phyloP scores from a whole-genome alignment of 2,113 vertebrate species.

The Colistium nudipinnis region DNA sequence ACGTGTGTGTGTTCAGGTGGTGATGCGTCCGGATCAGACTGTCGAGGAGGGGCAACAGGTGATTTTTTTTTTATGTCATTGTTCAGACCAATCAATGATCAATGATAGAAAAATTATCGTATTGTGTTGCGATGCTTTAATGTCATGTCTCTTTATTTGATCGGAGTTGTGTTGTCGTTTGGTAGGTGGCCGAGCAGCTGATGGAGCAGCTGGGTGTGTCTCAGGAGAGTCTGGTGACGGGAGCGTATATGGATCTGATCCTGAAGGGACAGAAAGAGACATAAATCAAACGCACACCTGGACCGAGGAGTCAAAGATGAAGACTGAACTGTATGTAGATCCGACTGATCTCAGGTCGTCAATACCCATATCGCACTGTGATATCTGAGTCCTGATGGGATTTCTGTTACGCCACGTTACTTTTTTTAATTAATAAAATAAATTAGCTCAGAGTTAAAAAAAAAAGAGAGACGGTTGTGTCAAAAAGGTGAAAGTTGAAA shows the following conservation, averaged over 20 bases:
- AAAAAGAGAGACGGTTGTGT: too few species aligned
- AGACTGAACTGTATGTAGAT: too few species aligned
- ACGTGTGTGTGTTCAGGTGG: constrained; percentile 75
- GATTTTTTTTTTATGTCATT: background rate
- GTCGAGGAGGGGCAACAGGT: constrained; percentile 80
- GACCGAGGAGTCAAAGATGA: too few species aligned
- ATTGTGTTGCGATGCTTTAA: background rate
- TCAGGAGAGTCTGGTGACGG: constrained; percentile 78
- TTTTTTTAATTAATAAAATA: constrained; percentile 7
- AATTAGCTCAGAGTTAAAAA: background rate
- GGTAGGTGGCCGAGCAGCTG: constrained; percentile 73
- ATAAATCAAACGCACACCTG: constrained; percentile 24
- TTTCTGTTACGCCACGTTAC: background rate
- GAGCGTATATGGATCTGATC: constrained; percentile 87
- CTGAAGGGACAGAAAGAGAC: constrained; percentile 49
- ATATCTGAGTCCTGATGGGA: background rate
- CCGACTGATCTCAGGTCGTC: too few species aligned
- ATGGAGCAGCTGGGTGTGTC: constrained; percentile 82
- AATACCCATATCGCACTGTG: too few species aligned
- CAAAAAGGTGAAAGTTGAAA: too few species aligned
- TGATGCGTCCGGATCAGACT: constrained; percentile 82
- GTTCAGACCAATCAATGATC: too few species aligned
- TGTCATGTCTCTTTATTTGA: background rate
- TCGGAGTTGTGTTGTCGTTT: too few species aligned
- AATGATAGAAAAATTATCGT: too few species aligned